Conservation (phyloP, 2,113 vertebrate species). For the Onychorhynchus coronatus region DNA sequence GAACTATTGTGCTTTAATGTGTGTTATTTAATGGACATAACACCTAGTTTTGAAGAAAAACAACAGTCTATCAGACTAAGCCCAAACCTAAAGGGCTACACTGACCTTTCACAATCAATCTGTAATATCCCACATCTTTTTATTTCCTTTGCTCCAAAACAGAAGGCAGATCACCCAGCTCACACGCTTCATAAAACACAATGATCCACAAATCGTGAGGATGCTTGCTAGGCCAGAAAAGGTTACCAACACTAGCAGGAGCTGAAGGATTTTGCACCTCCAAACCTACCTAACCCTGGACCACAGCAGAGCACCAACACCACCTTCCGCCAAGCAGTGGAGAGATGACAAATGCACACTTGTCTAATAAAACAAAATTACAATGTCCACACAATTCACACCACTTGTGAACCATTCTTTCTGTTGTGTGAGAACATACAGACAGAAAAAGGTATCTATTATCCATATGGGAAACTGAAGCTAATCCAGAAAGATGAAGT, state of each 20-base stretch:
- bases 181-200: neutral
- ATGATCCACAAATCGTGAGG: neutral
- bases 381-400: neutral
- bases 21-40: neutral
- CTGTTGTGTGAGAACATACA: neutral
- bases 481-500: neutral
- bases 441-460: neutral
- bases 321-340: neutral
- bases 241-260: neutral
- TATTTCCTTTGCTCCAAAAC: neutral
- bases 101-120: slow-evolving; percentile 4
- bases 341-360: accelerated
- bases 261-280: neutral
- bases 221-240: neutral
- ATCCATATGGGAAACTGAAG: neutral
- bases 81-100: neutral
- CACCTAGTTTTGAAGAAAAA: neutral
- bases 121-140: neutral
- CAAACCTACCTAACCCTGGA: neutral
- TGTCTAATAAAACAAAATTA: neutral
- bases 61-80: neutral
- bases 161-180: neutral
- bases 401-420: neutral
- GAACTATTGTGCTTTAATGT: neutral
- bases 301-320: neutral